Evolutionary conservation across 1,140 invertebrate species (phyloP).

Genomic region (Sycophila sp.): DNA sequence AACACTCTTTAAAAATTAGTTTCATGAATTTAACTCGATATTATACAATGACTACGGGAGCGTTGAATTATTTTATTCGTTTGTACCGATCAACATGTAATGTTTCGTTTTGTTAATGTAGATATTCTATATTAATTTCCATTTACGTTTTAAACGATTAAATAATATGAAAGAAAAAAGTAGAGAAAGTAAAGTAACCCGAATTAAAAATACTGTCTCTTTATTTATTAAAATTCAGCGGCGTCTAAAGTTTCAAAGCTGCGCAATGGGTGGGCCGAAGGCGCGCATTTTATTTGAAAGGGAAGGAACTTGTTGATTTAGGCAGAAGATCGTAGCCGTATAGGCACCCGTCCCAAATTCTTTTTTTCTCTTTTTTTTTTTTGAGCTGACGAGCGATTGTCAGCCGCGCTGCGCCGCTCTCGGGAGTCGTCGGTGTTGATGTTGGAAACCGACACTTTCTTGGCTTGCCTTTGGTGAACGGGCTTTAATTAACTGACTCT

Average conservation of each 20-base stretch:
- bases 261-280: constrained; percentile 8
- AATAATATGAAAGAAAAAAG: no score
- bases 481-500: constrained; percentile 23
- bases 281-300: neutral
- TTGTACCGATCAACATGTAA: no score
- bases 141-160: no score
- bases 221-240: constrained; percentile 10
- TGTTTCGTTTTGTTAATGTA: no score
- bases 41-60: no score
- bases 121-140: no score
- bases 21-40: no score
- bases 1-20: no score
- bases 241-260: neutral
- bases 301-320: constrained; percentile 22
- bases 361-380: constrained; percentile 12
- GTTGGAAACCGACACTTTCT: constrained; percentile 31
- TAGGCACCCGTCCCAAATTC: neutral
- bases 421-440: constrained; percentile 5
- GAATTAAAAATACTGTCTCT: neutral
- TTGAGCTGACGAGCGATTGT: constrained; percentile 17
- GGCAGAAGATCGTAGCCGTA: neutral
- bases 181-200: no score
- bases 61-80: no score
- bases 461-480: neutral
- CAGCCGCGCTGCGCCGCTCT: neutral